Conservation (phyloP, 2,888 invertebrate genomes). For the Vanessa cardui region DNA sequence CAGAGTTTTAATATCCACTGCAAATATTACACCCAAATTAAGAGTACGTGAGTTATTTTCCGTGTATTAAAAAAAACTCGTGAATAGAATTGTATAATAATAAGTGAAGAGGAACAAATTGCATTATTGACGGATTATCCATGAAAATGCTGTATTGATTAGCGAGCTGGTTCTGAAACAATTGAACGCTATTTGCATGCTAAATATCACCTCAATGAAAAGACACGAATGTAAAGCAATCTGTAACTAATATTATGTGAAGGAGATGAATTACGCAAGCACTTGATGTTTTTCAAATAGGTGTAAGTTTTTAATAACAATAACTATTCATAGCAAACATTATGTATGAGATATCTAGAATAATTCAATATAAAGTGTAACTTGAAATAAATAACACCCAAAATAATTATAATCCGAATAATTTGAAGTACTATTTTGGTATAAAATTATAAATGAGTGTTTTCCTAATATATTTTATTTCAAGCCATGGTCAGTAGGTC, state of each 20-base stretch:
- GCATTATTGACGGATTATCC: constrained; percentile 34
- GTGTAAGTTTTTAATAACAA: constrained; percentile 11
- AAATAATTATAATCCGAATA: too few species aligned
- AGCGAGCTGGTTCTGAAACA: constrained; percentile 17
- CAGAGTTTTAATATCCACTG: too few species aligned
- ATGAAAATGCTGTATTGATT: constrained; percentile 26
- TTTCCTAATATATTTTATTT: background rate
- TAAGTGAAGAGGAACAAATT: constrained; percentile 25
- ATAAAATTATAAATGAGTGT: background rate
- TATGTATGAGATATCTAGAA: too few species aligned
- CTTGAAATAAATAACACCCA: too few species aligned
- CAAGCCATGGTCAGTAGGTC: constrained; percentile 17
- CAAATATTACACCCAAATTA: too few species aligned
- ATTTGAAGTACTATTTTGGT: too few species aligned
- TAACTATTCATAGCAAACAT: background rate
- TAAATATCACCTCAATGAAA: constrained; percentile 14
- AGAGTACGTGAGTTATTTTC: too few species aligned
- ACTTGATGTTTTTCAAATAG: constrained; percentile 10
- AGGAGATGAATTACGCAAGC: constrained; percentile 10
- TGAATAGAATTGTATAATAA: background rate
- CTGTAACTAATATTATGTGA: constrained; percentile 26
- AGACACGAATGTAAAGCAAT: constrained; percentile 9
- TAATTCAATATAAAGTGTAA: too few species aligned
- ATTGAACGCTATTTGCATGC: constrained; percentile 21
- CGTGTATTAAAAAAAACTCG: background rate